A percentile compares a stretch with the other conserved stretches of the same genome.
Conservation (phyloP, 1,140 invertebrate genomes). For the Drosophila fuyamai region DNA sequence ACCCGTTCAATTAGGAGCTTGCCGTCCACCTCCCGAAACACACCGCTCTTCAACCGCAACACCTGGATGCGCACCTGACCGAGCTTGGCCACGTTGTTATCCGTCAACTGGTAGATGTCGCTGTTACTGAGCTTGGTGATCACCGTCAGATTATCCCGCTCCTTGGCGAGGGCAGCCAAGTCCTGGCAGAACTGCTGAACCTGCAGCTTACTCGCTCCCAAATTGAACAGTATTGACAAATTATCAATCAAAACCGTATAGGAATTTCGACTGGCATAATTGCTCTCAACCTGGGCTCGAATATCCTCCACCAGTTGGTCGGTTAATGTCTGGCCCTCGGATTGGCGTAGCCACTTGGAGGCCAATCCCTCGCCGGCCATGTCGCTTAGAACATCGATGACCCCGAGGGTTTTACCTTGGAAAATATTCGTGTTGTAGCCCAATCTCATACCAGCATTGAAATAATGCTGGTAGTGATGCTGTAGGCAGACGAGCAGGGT, state of each 20-base stretch:
- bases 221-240: constrained; percentile 88
- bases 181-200: constrained; percentile 81
- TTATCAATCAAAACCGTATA: constrained; percentile 90
- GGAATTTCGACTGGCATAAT: constrained; percentile 64
- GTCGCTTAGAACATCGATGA: constrained; percentile 86
- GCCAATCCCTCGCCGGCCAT: constrained; percentile 74
- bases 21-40: constrained; percentile 89
- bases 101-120: constrained; percentile 86
- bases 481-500: constrained; percentile 89
- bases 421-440: constrained; percentile 89
- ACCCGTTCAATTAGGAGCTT: constrained; percentile 86
- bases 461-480: constrained; percentile 89
- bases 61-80: constrained; percentile 88
- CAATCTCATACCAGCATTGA: constrained; percentile 89
- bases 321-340: constrained; percentile 54
- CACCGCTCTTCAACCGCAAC: constrained; percentile 88
- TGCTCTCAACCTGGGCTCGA: constrained; percentile 58
- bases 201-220: constrained; percentile 84
- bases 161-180: constrained; percentile 82
- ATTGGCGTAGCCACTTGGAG: constrained; percentile 69
- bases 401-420: constrained; percentile 85
- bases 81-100: constrained; percentile 87
- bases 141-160: constrained; percentile 84
- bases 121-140: constrained; percentile 86
- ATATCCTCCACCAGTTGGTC: constrained; percentile 68